Evolutionary conservation across 2,888 invertebrate genomes (phyloP), one percentile per base, ranked within the genome.

Genomic region (Ophion obscuratus): DNA sequence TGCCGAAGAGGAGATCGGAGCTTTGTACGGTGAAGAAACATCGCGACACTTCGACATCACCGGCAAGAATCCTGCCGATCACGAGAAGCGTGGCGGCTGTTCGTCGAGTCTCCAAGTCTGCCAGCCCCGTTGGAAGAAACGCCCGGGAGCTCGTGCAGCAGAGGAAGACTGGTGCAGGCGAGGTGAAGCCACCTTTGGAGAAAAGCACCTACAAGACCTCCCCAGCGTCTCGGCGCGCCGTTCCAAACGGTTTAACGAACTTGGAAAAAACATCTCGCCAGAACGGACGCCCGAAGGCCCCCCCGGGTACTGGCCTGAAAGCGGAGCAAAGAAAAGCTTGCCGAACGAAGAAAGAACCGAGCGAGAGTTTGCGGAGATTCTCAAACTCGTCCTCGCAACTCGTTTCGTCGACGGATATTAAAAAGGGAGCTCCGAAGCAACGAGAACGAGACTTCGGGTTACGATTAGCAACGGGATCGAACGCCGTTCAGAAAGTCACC

Each of bases 391-490:
- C 96, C 0, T 81, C 80, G 2, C 95, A 95, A 80, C 91, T 96
- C 5, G 93, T 95, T 62, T 96, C 96, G 0, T 95, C 96, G 0
- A 95, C 95, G 40, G 96, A 96, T 90, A 9, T 94, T 94, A 79
- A 95, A 94, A 82, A 94, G 93, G 78, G 92, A 47, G 77, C 90
- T 74, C 85, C 79, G 27, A 86, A 77, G 62, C 87, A 84, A 40
- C 84, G 83, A 36, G 84, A 86, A 64, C 83, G 64, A 75, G 74
- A 84, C 31, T 53, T 53, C 53, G 70, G 27, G 31, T 59, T 47
- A 17, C 71, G 70, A 84, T 36, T 83, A 59, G 76, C 76, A 64
- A 66, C 84, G 53, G 81, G 83, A 59, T 80, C 88, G 14, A 79
- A 68, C 75, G 53, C 66, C 24, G 53, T 53, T 20, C 61, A 53